phyloP scores from a whole-genome alignment of 2,113 vertebrate species.

The Corynorhinus townsendii region DNA sequence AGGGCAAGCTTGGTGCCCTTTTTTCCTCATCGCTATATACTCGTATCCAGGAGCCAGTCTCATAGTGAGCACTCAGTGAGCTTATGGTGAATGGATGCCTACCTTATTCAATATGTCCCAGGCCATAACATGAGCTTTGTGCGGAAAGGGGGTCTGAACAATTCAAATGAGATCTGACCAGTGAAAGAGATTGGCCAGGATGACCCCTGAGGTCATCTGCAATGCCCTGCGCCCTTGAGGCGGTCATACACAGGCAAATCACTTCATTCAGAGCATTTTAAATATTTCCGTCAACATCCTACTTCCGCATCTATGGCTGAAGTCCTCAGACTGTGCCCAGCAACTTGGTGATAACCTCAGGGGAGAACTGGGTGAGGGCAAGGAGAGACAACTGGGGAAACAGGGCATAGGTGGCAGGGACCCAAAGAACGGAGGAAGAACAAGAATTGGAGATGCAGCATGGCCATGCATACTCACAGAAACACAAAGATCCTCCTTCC shows the following conservation, averaged over 20 bases:
- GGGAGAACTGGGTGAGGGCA: background rate
- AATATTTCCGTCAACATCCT: slow-evolving; percentile 18
- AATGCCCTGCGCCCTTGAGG: background rate
- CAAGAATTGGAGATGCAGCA: slow-evolving; percentile 48
- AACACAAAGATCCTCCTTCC: slow-evolving; percentile 65
- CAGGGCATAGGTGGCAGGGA: background rate
- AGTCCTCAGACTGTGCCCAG: background rate
- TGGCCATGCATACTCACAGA: background rate
- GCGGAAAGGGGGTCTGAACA: background rate
- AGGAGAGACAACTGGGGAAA: background rate
- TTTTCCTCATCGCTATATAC: background rate
- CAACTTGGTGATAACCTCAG: background rate
- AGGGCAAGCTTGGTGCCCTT: background rate
- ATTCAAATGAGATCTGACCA: background rate
- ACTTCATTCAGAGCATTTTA: slow-evolving; percentile 24
- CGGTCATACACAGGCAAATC: background rate
- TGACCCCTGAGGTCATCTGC: slow-evolving; percentile 29
- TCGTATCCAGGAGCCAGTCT: background rate
- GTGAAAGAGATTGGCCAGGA: background rate
- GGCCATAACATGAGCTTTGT: background rate
- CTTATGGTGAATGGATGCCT: background rate
- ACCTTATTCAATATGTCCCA: background rate
- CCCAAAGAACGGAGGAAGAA: background rate
- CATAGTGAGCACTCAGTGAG: background rate
- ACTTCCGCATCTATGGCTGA: background rate